Evolutionary conservation across 2,113 vertebrate genomes (phyloP).

Genomic region (Illadopsis cleaveri): DNA sequence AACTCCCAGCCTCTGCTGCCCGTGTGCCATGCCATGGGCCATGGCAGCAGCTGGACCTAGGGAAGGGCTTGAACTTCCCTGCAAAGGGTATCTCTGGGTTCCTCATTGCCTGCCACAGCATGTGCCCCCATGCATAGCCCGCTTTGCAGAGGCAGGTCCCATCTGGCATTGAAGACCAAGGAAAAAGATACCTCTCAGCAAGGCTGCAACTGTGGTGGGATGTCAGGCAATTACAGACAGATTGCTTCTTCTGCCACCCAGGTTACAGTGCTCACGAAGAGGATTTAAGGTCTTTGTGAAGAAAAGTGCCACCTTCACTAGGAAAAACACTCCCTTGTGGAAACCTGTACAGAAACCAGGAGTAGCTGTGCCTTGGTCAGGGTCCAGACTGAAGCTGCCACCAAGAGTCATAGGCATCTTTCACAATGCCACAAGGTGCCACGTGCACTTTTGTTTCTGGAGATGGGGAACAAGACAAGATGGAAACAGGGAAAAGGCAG

Average conservation of each 20-base stretch:
- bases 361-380: neutral
- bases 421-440: neutral
- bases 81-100: rapidly evolving
- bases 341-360: neutral
- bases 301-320: neutral
- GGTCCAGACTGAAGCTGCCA: neutral
- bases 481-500: neutral
- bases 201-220: rapidly evolving
- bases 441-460: neutral
- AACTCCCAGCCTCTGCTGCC: neutral
- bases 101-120: neutral
- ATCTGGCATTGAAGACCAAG: neutral
- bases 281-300: neutral
- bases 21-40: neutral
- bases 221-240: neutral
- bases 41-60: neutral
- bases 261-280: neutral
- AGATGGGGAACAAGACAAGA: neutral
- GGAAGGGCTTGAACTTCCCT: neutral
- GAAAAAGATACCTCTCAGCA: neutral
- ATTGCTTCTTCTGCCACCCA: neutral
- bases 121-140: neutral
- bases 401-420: neutral
- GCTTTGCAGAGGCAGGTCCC: neutral
- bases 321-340: neutral